phyloP scores from a whole-genome alignment of 64 coral and sea anemone genomes.

The Trachythela sp. region DNA sequence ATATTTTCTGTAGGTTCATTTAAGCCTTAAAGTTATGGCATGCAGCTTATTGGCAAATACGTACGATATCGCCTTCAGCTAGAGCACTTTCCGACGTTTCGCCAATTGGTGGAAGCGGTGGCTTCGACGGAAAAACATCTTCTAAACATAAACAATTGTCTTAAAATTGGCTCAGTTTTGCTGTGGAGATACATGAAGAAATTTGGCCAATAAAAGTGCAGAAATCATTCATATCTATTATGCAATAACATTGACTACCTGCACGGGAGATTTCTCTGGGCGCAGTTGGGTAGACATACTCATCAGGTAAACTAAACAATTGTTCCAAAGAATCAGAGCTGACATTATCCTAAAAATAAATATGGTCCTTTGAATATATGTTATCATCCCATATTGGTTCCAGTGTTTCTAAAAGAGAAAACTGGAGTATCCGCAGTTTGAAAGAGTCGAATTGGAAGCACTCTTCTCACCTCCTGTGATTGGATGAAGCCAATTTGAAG shows the following conservation, averaged over 20 bases:
- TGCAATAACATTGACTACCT: background rate
- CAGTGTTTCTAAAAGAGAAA: too few species aligned
- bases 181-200: background rate
- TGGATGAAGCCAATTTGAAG: too few species aligned
- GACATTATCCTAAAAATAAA: background rate
- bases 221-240: background rate
- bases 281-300: background rate
- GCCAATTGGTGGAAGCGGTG: conserved; percentile 16
- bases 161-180: background rate
- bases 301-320: background rate
- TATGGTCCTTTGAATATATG: too few species aligned
- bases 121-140: background rate
- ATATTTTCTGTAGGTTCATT: too few species aligned
- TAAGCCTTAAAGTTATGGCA: too few species aligned
- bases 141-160: background rate
- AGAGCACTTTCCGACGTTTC: background rate
- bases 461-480: too few species aligned
- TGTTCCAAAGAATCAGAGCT: background rate
- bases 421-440: too few species aligned
- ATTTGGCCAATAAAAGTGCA: background rate
- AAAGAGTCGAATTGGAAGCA: too few species aligned
- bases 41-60: background rate
- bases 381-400: too few species aligned
- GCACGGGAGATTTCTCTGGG: background rate
- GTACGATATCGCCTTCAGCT: background rate